Evolutionary conservation across 1,140 invertebrate species (phyloP).

Genomic region (Agrilus planipennis): DNA sequence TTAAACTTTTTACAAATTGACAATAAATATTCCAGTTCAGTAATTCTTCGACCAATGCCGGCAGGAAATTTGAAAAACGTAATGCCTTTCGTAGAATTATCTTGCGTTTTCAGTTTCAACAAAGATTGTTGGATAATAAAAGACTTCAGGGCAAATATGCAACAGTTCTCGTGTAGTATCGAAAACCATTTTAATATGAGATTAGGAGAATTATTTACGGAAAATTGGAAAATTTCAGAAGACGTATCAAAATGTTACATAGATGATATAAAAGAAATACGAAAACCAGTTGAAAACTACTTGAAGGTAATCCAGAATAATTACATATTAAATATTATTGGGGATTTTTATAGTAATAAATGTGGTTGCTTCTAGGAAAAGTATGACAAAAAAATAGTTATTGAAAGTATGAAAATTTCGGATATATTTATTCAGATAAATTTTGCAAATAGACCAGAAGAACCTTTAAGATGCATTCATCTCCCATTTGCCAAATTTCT

Average conservation of each 20-base stretch:
- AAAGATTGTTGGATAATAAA: constrained; percentile 45
- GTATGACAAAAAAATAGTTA: too few species aligned
- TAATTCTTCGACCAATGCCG: constrained; percentile 52
- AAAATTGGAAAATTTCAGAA: constrained; percentile 18
- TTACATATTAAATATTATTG: too few species aligned
- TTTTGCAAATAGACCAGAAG: constrained; percentile 50
- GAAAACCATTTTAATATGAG: constrained; percentile 60
- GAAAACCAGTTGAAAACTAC: too few species aligned
- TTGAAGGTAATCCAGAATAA: too few species aligned
- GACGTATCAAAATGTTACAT: constrained; percentile 7
- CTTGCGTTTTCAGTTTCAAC: constrained; percentile 41
- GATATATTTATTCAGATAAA: constrained; percentile 48
- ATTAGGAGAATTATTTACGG: constrained; percentile 16
- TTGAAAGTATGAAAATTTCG: constrained; percentile 39
- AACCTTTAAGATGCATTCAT: constrained; percentile 30
- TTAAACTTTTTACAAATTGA: constrained; percentile 57
- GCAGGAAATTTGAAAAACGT: constrained; percentile 31
- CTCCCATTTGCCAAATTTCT: constrained; percentile 31
- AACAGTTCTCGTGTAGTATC: constrained; percentile 61
- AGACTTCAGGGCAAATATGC: constrained; percentile 56
- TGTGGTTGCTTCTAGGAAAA: too few species aligned
- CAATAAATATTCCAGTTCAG: constrained; percentile 66
- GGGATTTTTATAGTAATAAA: too few species aligned
- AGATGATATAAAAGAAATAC: background rate
- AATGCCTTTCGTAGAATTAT: constrained; percentile 55